Evolutionary conservation across 37 sponge, comb jelly and placozoan genomes (phyloP).

Genomic region (Axinella damicornis): DNA sequence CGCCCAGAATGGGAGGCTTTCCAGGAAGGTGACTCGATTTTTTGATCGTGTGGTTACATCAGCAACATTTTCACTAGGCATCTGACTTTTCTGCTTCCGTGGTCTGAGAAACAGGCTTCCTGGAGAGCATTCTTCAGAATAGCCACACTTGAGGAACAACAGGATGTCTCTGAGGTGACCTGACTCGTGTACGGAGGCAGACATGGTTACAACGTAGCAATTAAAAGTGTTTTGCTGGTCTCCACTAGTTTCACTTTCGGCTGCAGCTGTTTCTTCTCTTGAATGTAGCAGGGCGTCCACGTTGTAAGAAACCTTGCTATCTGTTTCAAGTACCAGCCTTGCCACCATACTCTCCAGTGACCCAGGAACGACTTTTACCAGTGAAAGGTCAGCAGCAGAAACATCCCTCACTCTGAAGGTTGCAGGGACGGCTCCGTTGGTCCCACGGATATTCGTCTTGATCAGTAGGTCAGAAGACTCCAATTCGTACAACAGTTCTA

Average conservation of each 20-base stretch:
- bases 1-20: conserved; percentile 77
- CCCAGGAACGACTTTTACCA: conserved; percentile 53
- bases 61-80: background rate
- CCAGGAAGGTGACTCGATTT: conserved; percentile 37
- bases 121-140: background rate
- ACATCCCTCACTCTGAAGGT: conserved; percentile 35
- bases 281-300: background rate
- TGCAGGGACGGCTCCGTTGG: conserved; percentile 28
- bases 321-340: conserved; percentile 59
- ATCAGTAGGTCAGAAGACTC: conserved; percentile 57
- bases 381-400: conserved; percentile 48
- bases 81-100: background rate
- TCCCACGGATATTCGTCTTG: conserved; percentile 2
- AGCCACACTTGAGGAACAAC: conserved; percentile 27
- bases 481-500: conserved; percentile 56
- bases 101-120: background rate
- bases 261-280: background rate
- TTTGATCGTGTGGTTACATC: background rate
- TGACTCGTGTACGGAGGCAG: conserved; percentile 59
- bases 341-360: conserved; percentile 61
- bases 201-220: conserved; percentile 38
- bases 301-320: background rate
- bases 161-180: conserved; percentile 71
- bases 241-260: background rate
- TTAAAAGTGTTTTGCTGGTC: background rate